Evolutionary conservation across 2,888 invertebrate genomes (phyloP), one percentile per base, ranked within the genome.

Genomic region (Eristalinus aeneus): DNA sequence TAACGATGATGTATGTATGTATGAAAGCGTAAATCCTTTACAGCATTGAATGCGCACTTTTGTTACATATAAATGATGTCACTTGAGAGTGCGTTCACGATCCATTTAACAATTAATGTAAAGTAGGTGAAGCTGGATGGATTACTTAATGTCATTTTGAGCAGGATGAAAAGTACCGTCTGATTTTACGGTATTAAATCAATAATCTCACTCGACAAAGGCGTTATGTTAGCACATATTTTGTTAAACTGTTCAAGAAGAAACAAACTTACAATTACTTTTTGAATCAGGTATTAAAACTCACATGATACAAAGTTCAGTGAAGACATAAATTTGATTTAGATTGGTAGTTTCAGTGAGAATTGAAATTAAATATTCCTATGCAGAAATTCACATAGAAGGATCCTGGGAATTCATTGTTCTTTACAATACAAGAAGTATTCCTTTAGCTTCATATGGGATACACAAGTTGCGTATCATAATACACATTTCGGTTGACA

Each of bases 91-190:
- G 71, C 78, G 71, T 78, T 78, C 65, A 78, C 78, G 78, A 78
- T 78, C 78, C 78, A 78, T 78, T 78, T 72, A 78, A 71, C 78
- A 78, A 78, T 78, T 78, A 78, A 78, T 58, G 64, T 64, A 78
- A 78, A 78, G 71, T 78, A 65, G 78, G 58, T 78, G 71, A 78
- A 71, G 58, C 71, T 46, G 71, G 63, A 65, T 71, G 64, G 78
- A 78, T 78, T 78, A 72, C 64, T 71, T 65, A 78, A 78, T 65
- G 65, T 27, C 32, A 58, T 69, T 78, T 39, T 46, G 64, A 65
- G 32, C 64, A 71, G 64, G 36, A 71, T 53, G 32, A 53, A 54
- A 32, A 65, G 46, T 71, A 71, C 56, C 31, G 54, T 64, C 71
- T 71, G 71, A 78, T 78, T 71, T 58, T 71, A 53, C 2, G 58